These are phyloP conservation scores for Pungitius pungitius DNA, from an alignment of 2,113 vertebrate genomes.

Conservation along the genomic window DNA sequence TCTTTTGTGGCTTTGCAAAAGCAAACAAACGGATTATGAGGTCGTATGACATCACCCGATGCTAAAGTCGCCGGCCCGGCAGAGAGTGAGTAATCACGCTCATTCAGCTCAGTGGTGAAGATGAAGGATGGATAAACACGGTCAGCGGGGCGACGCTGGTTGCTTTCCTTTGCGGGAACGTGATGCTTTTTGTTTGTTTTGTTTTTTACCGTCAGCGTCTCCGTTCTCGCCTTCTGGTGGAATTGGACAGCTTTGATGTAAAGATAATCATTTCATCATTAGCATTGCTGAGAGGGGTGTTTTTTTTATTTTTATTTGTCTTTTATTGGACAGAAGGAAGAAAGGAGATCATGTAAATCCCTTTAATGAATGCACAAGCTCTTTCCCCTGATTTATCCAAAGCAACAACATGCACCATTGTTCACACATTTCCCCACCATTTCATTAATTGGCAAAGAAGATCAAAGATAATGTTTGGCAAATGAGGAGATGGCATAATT, in stretches of 20 bases:
- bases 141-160: constrained; percentile 40
- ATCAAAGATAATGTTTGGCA: constrained; percentile 41
- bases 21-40: constrained; percentile 6
- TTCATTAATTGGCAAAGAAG: constrained; percentile 38
- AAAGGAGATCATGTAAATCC: constrained; percentile 62
- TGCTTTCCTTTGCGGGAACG: constrained; percentile 28
- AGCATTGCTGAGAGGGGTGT: constrained; percentile 45
- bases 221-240: constrained; percentile 15
- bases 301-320: constrained; percentile 22
- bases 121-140: constrained; percentile 44
- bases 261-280: constrained; percentile 63
- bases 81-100: constrained; percentile 41
- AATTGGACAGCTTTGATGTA: constrained; percentile 56
- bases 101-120: constrained; percentile 39
- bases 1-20: constrained; percentile 1
- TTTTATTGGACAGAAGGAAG: constrained; percentile 40
- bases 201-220: constrained; percentile 23
- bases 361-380: constrained; percentile 58
- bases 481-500: constrained; percentile 17
- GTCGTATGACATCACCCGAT: background rate
- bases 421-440: background rate
- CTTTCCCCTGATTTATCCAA: constrained; percentile 41
- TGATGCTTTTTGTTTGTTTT: too few species aligned
- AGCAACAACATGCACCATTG: constrained; percentile 32
- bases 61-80: constrained; percentile 6